Percentiles rank a stretch among this genome's conserved stretches.
These are phyloP conservation scores for Samia ricini DNA, from an alignment of 1,140 invertebrate genomes.

Conservation along the genomic window DNA sequence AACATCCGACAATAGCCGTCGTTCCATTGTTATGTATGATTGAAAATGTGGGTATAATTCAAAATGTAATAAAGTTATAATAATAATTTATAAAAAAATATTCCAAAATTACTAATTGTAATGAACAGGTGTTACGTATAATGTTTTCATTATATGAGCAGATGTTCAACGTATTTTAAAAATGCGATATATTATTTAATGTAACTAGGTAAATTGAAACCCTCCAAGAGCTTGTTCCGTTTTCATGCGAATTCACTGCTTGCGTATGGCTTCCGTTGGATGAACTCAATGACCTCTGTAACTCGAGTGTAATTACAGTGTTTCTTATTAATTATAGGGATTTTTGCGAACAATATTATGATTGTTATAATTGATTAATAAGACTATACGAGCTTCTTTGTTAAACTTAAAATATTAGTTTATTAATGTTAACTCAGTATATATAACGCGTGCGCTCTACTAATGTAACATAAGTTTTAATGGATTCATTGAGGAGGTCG, in stretches of 20 bases:
- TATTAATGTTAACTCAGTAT: too few relatives aligned
- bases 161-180: neutral
- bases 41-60: slow-evolving; percentile 59
- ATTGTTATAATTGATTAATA: neutral
- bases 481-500: too few relatives aligned
- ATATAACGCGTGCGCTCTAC: too few relatives aligned
- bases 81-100: slow-evolving; percentile 28
- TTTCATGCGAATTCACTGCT: slow-evolving; percentile 50
- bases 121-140: neutral
- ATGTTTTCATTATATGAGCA: neutral
- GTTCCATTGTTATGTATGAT: slow-evolving; percentile 47
- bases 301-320: slow-evolving; percentile 12
- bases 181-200: neutral
- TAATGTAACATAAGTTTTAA: too few relatives aligned
- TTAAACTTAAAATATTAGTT: too few relatives aligned
- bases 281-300: slow-evolving; percentile 38
- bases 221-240: slow-evolving; percentile 63
- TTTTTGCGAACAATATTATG: neutral
- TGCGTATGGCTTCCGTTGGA: slow-evolving; percentile 52
- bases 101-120: neutral
- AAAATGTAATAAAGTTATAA: slow-evolving; percentile 31
- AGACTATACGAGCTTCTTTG: neutral
- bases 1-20: slow-evolving; percentile 42
- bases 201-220: slow-evolving; percentile 60
- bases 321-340: neutral